Evolutionary conservation across 2,888 invertebrate genomes (phyloP), one percentile per base, ranked within the genome.

Genomic region (Scaptomyza parva): DNA sequence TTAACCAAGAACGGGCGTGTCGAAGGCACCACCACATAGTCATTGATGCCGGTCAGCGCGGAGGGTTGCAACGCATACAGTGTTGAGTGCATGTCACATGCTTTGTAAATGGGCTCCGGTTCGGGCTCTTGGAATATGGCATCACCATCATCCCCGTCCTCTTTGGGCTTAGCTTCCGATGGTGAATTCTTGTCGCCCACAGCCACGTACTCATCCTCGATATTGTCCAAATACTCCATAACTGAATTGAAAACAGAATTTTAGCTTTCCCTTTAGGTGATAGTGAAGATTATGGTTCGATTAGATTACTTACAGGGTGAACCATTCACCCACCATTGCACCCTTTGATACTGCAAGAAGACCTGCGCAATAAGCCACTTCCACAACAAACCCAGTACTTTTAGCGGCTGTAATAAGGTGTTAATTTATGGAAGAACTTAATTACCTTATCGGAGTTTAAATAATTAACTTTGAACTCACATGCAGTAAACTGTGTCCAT

Each of bases 71-170:
- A 90, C 50, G 95, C 94, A 89, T 95, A 97, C 3, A 97, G 92
- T 33, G 93, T 94, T 61, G 95, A 94, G 68, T 94, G 93, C 88
- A 95, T 94, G 89, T 97, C 97, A 90, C 97, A 97, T 2, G 96
- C 94, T 14, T 77, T 65, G 50, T 90, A 90, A 64, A 89, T 73
- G 48, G 87, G 89, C 44, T 88, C 80, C n/a, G 88, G 86, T 61
- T 89, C 87, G 26, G 90, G 88, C 54, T 89, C 88, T 50, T 89
- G 80, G 48, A 92, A 92, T 72, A 93, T 91, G 45, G 93, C 92
- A 14, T 91, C 88, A 4, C 88, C 85, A 77, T 69, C 92, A 85
- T 89, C 91, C 80, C 71, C 78, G 24, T 89, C 85, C 3, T 88
- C 90, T 28, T 87, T 84, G 12, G 87, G 81, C 78, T 88, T 89